Base-by-base conservation (phyloP, 1,140 invertebrate genomes). In the Colletes latitarsis region DNA sequence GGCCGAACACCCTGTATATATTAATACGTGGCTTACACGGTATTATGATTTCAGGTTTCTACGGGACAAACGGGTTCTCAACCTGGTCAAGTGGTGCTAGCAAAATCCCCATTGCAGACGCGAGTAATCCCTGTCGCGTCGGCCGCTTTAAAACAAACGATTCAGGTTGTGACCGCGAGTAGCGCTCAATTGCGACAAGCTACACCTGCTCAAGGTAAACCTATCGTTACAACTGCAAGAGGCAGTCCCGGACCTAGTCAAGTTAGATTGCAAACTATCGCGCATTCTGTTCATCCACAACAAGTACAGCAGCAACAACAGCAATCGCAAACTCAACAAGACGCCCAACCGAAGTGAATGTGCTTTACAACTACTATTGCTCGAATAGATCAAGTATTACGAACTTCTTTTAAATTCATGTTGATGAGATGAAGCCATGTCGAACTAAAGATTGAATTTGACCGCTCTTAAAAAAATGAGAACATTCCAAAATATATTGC, bases 41-140 rank as follows among this genome's bases (percentile, higher is more conserved):
- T 68, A 10, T 72, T 53, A 43, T 30, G 4, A 76, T 77, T 77
- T n/a, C 12, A 92, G 91, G 91, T 91, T n/a, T 91, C 92, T 0
- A 84, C 87, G 0, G 92, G 91, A 43, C 91, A 92, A 76, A 57
- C 88, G 1, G 86, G 86, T 14, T 89, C 92, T n/a, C 92, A 93
- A 69, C 68, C 92, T 17, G 89, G 90, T 58, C 93, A 93, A 79
- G 92, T 93, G 1, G 92, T 93, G 1, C 67, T 93, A 15, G 90
- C 92, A 4, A 93, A 93, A 63, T 92, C 93, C 12, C 92, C 92
- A 0, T 39, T 94, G 4, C 93, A 94, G 43, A 92, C 93, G 0
- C 88, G 94, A 69, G 92, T 94, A 2, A 94, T 95, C 69, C 94
- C 94, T 5, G 94, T 95, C 3, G 91, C 93, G 0, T 89, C 92